Evolutionary conservation across 2,113 vertebrate genomes (phyloP), one percentile per base, ranked within the genome.

Genomic region (Nansenia antarctica): DNA sequence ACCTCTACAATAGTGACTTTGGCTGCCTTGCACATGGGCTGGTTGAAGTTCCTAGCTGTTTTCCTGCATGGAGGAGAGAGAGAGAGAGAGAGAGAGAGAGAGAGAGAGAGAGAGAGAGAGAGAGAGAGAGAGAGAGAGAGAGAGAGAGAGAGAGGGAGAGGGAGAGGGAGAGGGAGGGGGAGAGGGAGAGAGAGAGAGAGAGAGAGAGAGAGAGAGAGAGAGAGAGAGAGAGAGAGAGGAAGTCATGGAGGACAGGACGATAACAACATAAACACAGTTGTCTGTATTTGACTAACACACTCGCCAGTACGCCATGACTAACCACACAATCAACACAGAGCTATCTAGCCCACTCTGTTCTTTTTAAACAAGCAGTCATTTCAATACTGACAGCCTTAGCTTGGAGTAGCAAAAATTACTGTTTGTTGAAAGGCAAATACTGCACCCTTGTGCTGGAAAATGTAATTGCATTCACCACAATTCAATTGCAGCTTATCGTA

Each of bases 11-110:
- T 92, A 15, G 97, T 98, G 76, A 89, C 93, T 81, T 89, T 92
- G 26, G 97, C 96, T 82, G 98, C 97, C 90, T 99, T 99, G 85
- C 97, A 99, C 98, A 99, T 99, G 0, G 98, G 95, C 69, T 96
- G 93, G 82, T 99, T 99, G 85, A 99, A 99, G 85, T 99, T 99
- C 76, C 95, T 93, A 29, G 98, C 97, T 2, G 95, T 98, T 91
- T 98, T 99, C 78, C 97, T 99, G n/a, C n/a, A n/a, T n/a, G n/a
- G n/a, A n/a, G n/a, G 49, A 3, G 14, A 74, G 35, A n/a, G 64
- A 27, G 20, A 54, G 54, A 35, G 5, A 62, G 39, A 77, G 1
- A 42, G 4, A 7, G 39, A 12, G 5, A 67, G 9, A 62, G 35
- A 27, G 30, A 15, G 24, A 70, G 8, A 54, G 2, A 14, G 24